Conservation (phyloP, 2,888 invertebrate genomes). For the Diarsia brunnea region DNA sequence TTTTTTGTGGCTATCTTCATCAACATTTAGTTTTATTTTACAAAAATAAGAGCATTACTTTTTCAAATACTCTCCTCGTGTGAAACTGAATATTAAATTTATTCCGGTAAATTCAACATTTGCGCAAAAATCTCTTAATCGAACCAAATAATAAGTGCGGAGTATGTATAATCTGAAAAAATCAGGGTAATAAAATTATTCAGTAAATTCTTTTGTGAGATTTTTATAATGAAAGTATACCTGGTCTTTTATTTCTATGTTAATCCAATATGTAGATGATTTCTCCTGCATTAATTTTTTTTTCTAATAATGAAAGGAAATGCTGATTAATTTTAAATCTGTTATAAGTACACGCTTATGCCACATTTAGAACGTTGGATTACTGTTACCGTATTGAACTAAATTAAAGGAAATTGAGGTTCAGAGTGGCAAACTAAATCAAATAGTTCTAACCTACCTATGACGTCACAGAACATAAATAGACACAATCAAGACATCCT, state of each 20-base stretch:
- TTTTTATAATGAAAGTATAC: background rate
- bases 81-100: background rate
- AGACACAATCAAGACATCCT: background rate
- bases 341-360: background rate
- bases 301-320: too few relatives aligned
- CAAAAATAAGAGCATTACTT: background rate
- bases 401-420: background rate
- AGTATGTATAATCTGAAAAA: background rate
- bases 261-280: background rate
- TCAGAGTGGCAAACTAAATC: background rate
- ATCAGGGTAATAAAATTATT: too few relatives aligned
- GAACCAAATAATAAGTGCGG: background rate
- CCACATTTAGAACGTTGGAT: background rate
- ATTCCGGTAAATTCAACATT: background rate
- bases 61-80: background rate
- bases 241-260: background rate
- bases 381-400: background rate
- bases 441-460: background rate
- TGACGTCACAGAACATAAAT: background rate
- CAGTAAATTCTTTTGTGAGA: background rate
- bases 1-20: too few relatives aligned
- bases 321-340: background rate
- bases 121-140: background rate
- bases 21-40: background rate
- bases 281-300: background rate